These are phyloP conservation scores for Lasiommata megera DNA, from an alignment of 2,888 invertebrate species.

Conservation along the genomic window DNA sequence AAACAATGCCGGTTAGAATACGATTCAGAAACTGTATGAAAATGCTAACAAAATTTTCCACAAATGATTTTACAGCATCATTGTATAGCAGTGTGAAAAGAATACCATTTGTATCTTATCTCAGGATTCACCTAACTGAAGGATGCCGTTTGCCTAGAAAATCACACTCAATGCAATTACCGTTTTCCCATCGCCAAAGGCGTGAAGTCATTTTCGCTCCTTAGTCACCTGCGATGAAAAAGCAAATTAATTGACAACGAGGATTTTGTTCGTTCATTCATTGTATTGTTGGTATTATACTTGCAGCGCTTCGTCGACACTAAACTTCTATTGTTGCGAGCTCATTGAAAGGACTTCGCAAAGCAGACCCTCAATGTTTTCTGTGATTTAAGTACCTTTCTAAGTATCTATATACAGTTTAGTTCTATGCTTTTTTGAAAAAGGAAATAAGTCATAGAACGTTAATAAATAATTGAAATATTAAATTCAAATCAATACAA, in stretches of 20 bases:
- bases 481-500: too few relatives aligned
- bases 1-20: background rate
- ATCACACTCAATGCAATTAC: constrained; percentile 41
- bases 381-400: too few relatives aligned
- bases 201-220: constrained; percentile 31
- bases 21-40: constrained; percentile 2
- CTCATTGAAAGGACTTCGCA: constrained; percentile 22
- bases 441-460: too few relatives aligned
- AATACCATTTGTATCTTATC: constrained; percentile 26
- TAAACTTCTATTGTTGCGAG: constrained; percentile 45
- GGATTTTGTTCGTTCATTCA: constrained; percentile 52
- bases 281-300: constrained; percentile 50
- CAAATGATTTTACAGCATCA: constrained; percentile 14
- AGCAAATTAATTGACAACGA: constrained; percentile 63
- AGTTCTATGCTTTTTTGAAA: too few relatives aligned
- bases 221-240: constrained; percentile 38
- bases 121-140: constrained; percentile 22
- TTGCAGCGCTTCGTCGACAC: constrained; percentile 31
- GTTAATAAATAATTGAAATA: too few relatives aligned
- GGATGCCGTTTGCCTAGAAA: constrained; percentile 30
- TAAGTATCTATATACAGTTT: too few relatives aligned
- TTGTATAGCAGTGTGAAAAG: constrained; percentile 26
- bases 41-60: background rate
- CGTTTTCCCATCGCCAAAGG: constrained; percentile 35
- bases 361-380: too few relatives aligned